Base-by-base conservation (phyloP, 1,140 invertebrate genomes). In the Condylostylus longicornis region DNA sequence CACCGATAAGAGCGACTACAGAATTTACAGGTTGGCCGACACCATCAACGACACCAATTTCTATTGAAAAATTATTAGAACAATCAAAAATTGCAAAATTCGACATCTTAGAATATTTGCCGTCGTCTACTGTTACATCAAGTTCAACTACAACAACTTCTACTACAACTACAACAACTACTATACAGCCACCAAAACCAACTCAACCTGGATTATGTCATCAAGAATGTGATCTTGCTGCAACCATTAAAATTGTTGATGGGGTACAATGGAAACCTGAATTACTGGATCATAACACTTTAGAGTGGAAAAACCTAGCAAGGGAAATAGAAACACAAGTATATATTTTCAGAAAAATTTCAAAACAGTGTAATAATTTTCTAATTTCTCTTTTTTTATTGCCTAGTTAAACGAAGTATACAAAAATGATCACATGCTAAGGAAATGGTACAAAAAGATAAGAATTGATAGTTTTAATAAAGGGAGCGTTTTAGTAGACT, bases 21-120 rank as follows among this genome's bases (percentile, higher is more conserved):
- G 80, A 84, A 55, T 89, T 89, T 48, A 86, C 82, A 7, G 84
- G 83, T 14, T 89, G 83, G 83, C 82, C 84, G 8, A 81, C 82
- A 5, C 73, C 77, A 4, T 79, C 81, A 1, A 86, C 83, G 0
- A 85, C 81, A 0, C 82, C 82, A 5, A 77, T 86, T 33, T 83
- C 81, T 0, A 79, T 84, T 28, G 81, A 84, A 51, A 82, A 82
- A 53, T 59, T 85, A 1, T 51, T 84, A 27, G 79, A 79, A 50
- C 79, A 79, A 22, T 68, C 72, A 42, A 72, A 72, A 12, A 71
- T 74, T 0, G 70, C 74, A 0, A 67, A 71, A 14, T n/a, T n/a
- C n/a, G 48, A 51, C 36, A 57, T 60, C 35, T 37, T 61, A 9
- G 28, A 60, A 12, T n/a, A n/a, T n/a, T n/a, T n/a, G n/a, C n/a